Base-by-base conservation (phyloP, 2,888 invertebrate species). In the Eupeodes latifasciatus region DNA sequence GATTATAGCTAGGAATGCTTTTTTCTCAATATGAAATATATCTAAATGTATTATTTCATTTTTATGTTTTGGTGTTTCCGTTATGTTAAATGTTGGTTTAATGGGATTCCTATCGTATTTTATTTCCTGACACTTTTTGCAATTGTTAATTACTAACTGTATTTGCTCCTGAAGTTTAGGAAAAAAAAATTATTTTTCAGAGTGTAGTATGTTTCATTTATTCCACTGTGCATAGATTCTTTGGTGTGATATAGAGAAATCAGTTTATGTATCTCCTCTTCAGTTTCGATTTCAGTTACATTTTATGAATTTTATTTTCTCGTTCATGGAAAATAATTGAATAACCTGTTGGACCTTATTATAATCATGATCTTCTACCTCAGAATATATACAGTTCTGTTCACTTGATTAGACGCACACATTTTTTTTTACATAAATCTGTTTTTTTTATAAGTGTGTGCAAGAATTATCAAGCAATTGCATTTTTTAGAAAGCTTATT, bases 291-390 rank as follows among this genome's bases (percentile, higher is more conserved):
- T 47, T 47, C 47, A 11, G 10, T 10, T 47, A 11, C 47, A 47
- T 47, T 47, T 47, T 9, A 47, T 47, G 10, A 47, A 47, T 10
- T 47, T 47, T 10, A 47, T 47, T 9, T 47, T 47, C 9, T 11
- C 11, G 14, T 49, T 49, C 12, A 49, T 49, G 14, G 49, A 49
- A 14, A 49, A 49, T 49, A 49, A 49, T 49, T 49, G 49, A 49
- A 49, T 49, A 14, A 69, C 57, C 77, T 81, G 66, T 64, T 88
- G 89, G 51, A 88, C 78, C 62, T 81, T 82, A 57, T 86, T 77
- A 71, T 85, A 84, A 57, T 86, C 77, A 53, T 67, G 59, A 57
- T 89, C 19, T 19, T 19, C 19, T 19, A 36, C 36, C 36, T 36
- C 7, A 36, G 36, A 36, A 36, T 36, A 36, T 6, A 36, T 36